Evolutionary conservation across 1,140 invertebrate species (phyloP).

Genomic region (Drosophila tropicalis): DNA sequence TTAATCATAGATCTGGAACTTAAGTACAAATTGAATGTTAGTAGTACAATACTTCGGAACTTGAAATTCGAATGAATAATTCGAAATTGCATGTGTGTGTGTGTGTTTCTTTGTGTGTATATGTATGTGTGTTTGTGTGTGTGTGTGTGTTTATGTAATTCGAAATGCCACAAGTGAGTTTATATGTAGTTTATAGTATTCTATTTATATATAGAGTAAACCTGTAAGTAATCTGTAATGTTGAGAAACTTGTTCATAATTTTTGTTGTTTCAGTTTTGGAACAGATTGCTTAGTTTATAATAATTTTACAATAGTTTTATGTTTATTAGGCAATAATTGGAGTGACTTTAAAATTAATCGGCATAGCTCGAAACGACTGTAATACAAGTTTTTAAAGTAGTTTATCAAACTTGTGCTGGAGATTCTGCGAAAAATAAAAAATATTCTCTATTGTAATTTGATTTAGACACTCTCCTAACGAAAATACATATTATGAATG

Average conservation of each 20-base stretch:
- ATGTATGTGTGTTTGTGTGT: constrained; percentile 5
- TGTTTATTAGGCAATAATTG: neutral
- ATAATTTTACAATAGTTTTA: constrained; percentile 10
- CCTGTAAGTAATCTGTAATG: neutral
- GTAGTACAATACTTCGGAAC: constrained; percentile 66
- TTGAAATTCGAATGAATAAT: constrained; percentile 14
- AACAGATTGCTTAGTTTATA: neutral
- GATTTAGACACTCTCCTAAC: too few relatives aligned
- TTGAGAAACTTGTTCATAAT: neutral
- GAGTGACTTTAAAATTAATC: neutral
- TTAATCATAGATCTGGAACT: constrained; percentile 48
- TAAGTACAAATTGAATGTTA: constrained; percentile 77
- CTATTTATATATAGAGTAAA: neutral
- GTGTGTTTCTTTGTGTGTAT: neutral
- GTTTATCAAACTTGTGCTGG: too few relatives aligned
- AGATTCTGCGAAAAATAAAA: too few relatives aligned
- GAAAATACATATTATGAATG: neutral
- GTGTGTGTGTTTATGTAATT: neutral
- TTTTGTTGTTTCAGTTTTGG: neutral
- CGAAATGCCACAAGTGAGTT: constrained; percentile 9
- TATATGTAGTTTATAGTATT: constrained; percentile 1
- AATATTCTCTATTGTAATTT: too few relatives aligned
- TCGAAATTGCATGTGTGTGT: neutral
- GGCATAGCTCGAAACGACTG: neutral
- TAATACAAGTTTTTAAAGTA: too few relatives aligned